A percentile compares a stretch with the other conserved stretches of the same genome.
Evolutionary conservation across 2,888 invertebrate species (phyloP).

Genomic region (Eudemis profundana): DNA sequence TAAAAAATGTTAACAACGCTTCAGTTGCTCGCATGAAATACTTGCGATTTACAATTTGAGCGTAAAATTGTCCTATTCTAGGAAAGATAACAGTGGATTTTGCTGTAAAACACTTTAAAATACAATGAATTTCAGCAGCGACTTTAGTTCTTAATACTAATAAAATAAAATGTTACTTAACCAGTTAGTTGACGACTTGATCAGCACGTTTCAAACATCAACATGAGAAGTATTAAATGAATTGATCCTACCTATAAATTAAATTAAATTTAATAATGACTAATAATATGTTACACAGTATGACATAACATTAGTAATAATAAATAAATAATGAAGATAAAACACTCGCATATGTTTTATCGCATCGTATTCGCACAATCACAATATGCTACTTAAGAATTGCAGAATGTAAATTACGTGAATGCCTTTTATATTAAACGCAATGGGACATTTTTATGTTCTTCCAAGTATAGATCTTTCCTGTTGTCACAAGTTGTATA

Average conservation of each 20-base stretch:
- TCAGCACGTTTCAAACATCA: not conserved
- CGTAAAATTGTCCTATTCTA: conserved; percentile 4
- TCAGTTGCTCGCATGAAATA: not conserved
- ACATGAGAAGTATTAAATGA: not conserved
- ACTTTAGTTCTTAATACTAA: too few species aligned
- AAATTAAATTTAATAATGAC: too few species aligned
- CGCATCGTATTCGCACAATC: not conserved
- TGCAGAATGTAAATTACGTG: not conserved
- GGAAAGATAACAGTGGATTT: not conserved
- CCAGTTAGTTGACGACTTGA: too few species aligned
- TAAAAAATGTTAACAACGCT: not conserved
- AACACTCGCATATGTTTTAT: not conserved
- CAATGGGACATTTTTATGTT: not conserved
- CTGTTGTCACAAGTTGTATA: not conserved
- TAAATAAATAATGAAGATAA: too few species aligned
- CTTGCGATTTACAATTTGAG: not conserved
- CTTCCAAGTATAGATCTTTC: not conserved
- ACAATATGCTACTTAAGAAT: not conserved
- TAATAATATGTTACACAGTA: too few species aligned
- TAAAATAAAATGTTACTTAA: too few species aligned
- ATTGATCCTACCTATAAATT: too few species aligned
- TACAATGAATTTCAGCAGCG: not conserved
- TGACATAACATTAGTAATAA: too few species aligned
- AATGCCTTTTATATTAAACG: not conserved
- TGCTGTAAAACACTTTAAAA: not conserved